Conservation (phyloP, 2,113 vertebrate genomes). For the Falco punctatus region DNA sequence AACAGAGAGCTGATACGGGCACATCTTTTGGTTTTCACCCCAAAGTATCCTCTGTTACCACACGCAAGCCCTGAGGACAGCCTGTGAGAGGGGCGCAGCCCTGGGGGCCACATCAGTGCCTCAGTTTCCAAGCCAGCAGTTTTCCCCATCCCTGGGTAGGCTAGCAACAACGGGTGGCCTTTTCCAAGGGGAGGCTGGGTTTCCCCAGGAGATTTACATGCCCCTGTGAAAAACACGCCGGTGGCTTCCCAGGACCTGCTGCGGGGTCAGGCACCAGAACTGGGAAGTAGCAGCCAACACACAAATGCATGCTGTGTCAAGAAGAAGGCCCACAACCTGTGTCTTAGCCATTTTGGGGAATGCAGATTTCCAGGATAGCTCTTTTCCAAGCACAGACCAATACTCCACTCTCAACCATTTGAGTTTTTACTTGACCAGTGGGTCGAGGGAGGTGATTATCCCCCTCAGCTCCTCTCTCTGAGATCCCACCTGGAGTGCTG, state of each 20-base stretch:
- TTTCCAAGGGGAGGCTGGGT: not conserved
- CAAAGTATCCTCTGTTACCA: not conserved
- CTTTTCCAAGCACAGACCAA: not conserved
- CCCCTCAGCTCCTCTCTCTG: no score
- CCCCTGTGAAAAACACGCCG: not conserved
- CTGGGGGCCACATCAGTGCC: not conserved
- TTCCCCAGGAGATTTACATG: not conserved
- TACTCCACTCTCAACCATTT: not conserved
- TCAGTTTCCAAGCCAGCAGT: not conserved
- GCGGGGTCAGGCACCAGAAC: not conserved
- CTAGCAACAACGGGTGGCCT: not conserved
- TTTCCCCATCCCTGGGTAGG: not conserved
- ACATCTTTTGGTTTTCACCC: not conserved
- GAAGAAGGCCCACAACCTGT: not conserved
- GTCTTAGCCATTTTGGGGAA: not conserved
- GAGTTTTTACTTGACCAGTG: not conserved
- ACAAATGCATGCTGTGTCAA: rapidly evolving
- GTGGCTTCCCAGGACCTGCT: not conserved
- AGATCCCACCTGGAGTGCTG: no score
- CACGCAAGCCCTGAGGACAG: not conserved
- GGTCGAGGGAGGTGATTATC: no score
- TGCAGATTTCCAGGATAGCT: not conserved
- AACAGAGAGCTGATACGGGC: rapidly evolving
- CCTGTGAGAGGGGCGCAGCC: not conserved
- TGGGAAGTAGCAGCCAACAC: not conserved